phyloP scores from a whole-genome alignment of 2,113 vertebrate species.

The Pteropus alecto region DNA sequence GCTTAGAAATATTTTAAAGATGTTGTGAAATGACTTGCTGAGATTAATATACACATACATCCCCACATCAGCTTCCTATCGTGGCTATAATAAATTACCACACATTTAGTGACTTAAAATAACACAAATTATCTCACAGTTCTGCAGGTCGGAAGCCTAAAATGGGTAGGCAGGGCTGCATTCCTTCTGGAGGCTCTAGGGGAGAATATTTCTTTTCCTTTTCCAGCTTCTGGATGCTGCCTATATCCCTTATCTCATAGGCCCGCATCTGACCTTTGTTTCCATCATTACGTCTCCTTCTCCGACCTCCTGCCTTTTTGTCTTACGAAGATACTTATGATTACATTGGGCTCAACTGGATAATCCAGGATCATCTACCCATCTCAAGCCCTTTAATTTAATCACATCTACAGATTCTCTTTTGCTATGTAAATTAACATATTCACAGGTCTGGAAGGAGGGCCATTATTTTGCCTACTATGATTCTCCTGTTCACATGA shows the following conservation, averaged over 20 bases:
- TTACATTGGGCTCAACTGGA: neutral
- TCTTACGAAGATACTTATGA: neutral
- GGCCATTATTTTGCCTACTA: neutral
- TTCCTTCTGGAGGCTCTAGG: neutral
- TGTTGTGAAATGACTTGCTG: neutral
- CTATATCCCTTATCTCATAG: neutral
- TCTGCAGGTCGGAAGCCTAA: neutral
- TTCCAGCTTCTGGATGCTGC: neutral
- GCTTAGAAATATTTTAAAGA: constrained; percentile 16
- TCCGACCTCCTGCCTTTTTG: neutral
- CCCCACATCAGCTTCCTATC: neutral
- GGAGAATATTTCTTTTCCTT: neutral
- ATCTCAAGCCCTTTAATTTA: neutral
- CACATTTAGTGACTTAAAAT: neutral
- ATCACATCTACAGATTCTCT: neutral
- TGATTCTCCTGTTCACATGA: neutral
- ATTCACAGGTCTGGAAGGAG: neutral
- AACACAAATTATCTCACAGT: neutral
- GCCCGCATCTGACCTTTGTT: neutral
- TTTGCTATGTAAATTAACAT: neutral
- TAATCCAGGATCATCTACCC: neutral
- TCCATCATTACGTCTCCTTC: neutral
- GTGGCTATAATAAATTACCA: neutral
- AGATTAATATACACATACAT: neutral
- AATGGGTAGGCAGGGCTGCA: neutral